These are phyloP conservation scores for silkworm (Bombyx mori) DNA, from an alignment of 1,140 invertebrate species.

Conservation along the genomic window ASM3026992v2 NC_085129.1:5468001-5468500, in stretches of 20 bases:
- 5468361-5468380: conserved; percentile 44
- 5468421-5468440: conserved; percentile 25
- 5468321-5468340: conserved; percentile 58
- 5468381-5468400: conserved; percentile 24
- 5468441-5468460: conserved; percentile 17
- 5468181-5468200: conserved; percentile 67
- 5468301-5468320: conserved; percentile 66
- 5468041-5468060: conserved; percentile 13
- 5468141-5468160: conserved; percentile 52
- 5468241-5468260: conserved; percentile 61
- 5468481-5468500: no score
- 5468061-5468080: conserved; percentile 34
- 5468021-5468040: conserved; percentile 21
- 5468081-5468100: conserved; percentile 38
- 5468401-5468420: conserved; percentile 34
- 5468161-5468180: conserved; percentile 37
- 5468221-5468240: conserved; percentile 62
- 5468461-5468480: conserved; percentile 4
- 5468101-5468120: conserved; percentile 43
- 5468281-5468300: conserved; percentile 71
- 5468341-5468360: conserved; percentile 54
- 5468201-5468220: conserved; percentile 59
- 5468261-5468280: conserved; percentile 60
- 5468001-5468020: conserved; percentile 4
- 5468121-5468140: conserved; percentile 52